Evolutionary conservation across 2,888 invertebrate species (phyloP).

Genomic region (Archips crataeganus): DNA sequence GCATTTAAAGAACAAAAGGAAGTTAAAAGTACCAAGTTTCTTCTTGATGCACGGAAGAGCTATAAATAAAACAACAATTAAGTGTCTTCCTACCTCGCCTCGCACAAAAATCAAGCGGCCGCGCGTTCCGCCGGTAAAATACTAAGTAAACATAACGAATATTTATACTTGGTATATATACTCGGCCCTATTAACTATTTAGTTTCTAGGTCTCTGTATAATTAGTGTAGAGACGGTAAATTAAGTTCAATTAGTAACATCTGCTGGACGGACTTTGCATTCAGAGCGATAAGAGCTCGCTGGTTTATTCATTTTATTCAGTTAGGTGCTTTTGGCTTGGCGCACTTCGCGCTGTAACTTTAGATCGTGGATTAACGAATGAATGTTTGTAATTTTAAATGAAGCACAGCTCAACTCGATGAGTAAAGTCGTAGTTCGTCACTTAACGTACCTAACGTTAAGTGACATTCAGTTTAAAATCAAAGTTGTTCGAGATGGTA

Average conservation of each 20-base stretch:
- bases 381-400: background rate
- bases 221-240: conserved; percentile 45
- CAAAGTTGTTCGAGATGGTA: too few species aligned
- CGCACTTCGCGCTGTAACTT: background rate
- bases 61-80: background rate
- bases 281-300: conserved; percentile 29
- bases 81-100: background rate
- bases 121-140: background rate
- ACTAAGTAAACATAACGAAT: conserved; percentile 14
- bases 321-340: conserved; percentile 6
- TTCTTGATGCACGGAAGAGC: background rate
- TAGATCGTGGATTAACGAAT: conserved; percentile 5
- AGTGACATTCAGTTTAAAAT: background rate
- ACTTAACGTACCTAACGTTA: too few species aligned
- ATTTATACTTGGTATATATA: conserved; percentile 1
- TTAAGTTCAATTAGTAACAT: conserved; percentile 52
- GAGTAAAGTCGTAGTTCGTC: too few species aligned
- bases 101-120: background rate
- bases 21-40: background rate
- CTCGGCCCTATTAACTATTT: conserved; percentile 10
- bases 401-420: background rate
- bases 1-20: background rate
- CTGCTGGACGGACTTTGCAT: conserved; percentile 46
- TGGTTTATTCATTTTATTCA: conserved; percentile 25
- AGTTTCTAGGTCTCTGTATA: conserved; percentile 35